Percentiles rank a stretch among this genome's conserved stretches.
Conservation (phyloP, 2,113 vertebrate genomes). For the Probosciger aterrimus region DNA sequence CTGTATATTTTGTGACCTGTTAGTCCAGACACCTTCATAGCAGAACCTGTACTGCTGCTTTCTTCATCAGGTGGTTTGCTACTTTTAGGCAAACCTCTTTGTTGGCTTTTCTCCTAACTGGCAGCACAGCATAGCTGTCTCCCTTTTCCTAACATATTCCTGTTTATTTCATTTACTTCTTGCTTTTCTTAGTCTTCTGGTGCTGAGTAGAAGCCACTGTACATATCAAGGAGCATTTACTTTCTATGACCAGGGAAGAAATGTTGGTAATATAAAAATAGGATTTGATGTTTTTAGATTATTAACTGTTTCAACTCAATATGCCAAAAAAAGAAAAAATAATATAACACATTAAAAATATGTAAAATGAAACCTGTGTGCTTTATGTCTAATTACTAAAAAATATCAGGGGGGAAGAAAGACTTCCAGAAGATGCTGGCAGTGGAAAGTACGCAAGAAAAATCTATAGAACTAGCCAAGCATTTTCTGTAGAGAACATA, state of each 20-base stretch:
- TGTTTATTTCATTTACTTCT: not conserved
- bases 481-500: slow-evolving; percentile 9
- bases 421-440: not conserved
- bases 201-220: not conserved
- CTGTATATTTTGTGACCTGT: not conserved
- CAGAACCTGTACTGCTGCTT: not conserved
- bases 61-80: not conserved
- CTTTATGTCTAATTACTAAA: not conserved
- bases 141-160: not conserved
- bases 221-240: not conserved
- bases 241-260: not conserved
- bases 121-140: not conserved
- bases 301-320: not conserved
- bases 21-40: not conserved
- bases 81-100: not conserved
- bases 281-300: not conserved
- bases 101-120: not conserved
- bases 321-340: not conserved
- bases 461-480: not conserved
- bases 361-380: not conserved
- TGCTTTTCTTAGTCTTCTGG: not conserved
- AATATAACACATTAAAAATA: not conserved
- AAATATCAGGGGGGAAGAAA: not conserved
- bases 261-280: not conserved
- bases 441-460: not conserved